Evolutionary conservation across 2,113 vertebrate genomes (phyloP), one percentile per base, ranked within the genome.

Genomic region (Panthera leo): DNA sequence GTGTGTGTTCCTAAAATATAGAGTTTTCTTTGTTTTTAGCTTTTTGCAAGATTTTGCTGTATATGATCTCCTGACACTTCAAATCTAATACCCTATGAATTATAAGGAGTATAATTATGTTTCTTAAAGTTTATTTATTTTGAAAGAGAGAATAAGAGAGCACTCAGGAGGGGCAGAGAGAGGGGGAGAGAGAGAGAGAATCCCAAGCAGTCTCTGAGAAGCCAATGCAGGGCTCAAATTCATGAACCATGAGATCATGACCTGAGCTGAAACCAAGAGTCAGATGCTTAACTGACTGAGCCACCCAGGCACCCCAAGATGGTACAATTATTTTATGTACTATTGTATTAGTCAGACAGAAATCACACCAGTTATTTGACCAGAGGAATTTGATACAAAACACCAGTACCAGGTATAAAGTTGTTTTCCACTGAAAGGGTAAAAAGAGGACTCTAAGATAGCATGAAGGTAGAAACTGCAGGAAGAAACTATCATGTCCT

Each of bases 1-100:
- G 15, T 68, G 15, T 87, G 7, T 89, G 16, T 68, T 83, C 36
- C 34, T 86, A 86, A 85, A 85, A 61, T 21, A 39, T n/a, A 53
- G 39, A 16, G 3, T 85, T 96, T 84, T 71, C 45, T 45, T 85
- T 89, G 68, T 68, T 84, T 89, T 79, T 79, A 96, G 84, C 76
- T 45, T 87, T 31, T 1, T 88, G 61, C 19, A 55, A 42, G 67
- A 85, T 51, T 84, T 94, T 73, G 53, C 29, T 84, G 16, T 73
- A 53, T 80, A 25, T 25, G 34, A 89, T 58, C 36, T 79, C 75
- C 67, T 75, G 16, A 89, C 31, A 67, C 23, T 88, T 87, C 67
- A 78, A 48, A 71, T 78, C 61, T 55, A 78, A 93, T n/a, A 83
- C 6, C 5, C 10, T 53, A 31, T 75, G 36, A 79, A 85, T 71